These are phyloP conservation scores for Phyllotreta striolata DNA, from an alignment of 2,888 invertebrate genomes.

Conservation along the genomic window DNA sequence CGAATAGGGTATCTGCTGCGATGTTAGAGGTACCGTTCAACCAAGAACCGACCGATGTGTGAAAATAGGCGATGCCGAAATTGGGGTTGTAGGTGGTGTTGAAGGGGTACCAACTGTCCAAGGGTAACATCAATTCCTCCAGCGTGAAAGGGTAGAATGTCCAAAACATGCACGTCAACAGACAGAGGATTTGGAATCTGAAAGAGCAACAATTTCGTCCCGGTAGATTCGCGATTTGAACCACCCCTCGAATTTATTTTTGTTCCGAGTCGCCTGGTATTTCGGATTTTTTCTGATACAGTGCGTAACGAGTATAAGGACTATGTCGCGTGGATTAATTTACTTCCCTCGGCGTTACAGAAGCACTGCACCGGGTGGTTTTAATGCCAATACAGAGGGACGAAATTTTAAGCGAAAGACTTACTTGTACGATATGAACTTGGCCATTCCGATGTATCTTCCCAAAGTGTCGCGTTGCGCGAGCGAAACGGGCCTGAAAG, in stretches of 20 bases:
- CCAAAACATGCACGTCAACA: slow-evolving; percentile 52
- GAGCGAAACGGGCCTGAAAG: slow-evolving; percentile 46
- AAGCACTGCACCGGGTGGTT: no score
- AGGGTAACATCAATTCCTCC: slow-evolving; percentile 43
- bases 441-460: slow-evolving; percentile 42
- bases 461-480: slow-evolving; percentile 45
- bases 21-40: slow-evolving; percentile 64
- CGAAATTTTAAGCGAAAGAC: no score
- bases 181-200: slow-evolving; percentile 42
- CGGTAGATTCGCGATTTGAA: no score
- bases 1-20: slow-evolving; percentile 56
- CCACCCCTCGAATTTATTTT: no score
- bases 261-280: no score
- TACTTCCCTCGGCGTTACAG: no score
- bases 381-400: no score
- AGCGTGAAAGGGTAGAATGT: slow-evolving; percentile 54
- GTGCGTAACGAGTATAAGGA: no score
- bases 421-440: not conserved
- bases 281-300: no score
- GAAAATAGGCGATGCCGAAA: slow-evolving; percentile 61
- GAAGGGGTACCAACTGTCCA: slow-evolving; percentile 62
- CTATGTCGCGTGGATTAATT: no score
- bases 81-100: slow-evolving; percentile 57
- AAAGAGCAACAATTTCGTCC: not conserved
- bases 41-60: slow-evolving; percentile 62